Evolutionary conservation across 2,888 invertebrate species (phyloP), one percentile per base, ranked within the genome.

Genomic region (Zaprionus bogoriensis): DNA sequence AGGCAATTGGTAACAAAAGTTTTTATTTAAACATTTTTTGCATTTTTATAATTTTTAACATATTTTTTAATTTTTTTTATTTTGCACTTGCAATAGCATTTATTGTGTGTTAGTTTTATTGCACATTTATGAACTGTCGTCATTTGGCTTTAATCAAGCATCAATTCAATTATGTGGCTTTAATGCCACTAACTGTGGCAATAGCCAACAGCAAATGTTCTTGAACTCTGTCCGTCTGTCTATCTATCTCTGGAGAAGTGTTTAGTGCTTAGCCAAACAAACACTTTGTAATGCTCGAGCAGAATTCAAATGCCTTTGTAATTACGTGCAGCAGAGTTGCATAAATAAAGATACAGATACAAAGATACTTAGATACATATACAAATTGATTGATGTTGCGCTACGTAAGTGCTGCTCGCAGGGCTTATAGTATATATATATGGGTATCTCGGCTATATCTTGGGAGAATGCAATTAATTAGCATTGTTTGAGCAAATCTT

Each of bases 201-300:
- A 80, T 73, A 80, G 68, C 80, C 77, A 79, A 55, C 36, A 46
- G 20, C 28, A 38, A 54, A 52, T 67, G 82, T 48, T 75, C 77
- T 84, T 81, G 85, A 82, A 67, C 74, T 68, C 20, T n/a, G n/a
- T n/a, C n/a, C n/a, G n/a, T n/a, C n/a, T n/a, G n/a, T n/a, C n/a
- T n/a, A n/a, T n/a, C n/a, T n/a, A n/a, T n/a, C n/a, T n/a, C 64
- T 53, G 50, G 57, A 53, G 20, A 65, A 74, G 46, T 64, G 63
- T 54, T 66, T 70, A 67, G 60, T 59, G 74, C 48, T 58, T 66
- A 50, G 20, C 42, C 55, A 61, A 54, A 58, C 63, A 67, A 61
- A 68, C 55, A 61, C 55, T 54, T 19, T 22, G 25, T 47, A 52
- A 30, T 30, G 41, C 23, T 45, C 54, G 32, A 44, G 12, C 54